These are phyloP conservation scores for Fregetta grallaria DNA, from an alignment of 2,113 vertebrate genomes.

Conservation along the genomic window DNA sequence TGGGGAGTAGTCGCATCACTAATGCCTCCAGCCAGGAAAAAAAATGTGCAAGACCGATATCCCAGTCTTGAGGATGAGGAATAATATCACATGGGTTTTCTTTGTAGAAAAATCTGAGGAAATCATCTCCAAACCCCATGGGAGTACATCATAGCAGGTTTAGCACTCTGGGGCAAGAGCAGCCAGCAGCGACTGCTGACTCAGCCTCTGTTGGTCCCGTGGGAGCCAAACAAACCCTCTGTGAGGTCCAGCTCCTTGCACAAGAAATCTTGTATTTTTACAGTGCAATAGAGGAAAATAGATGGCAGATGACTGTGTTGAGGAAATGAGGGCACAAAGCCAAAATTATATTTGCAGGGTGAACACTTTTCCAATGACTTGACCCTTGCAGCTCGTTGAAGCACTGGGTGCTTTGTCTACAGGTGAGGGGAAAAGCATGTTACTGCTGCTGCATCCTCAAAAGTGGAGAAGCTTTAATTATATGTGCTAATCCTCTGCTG, in stretches of 20 bases:
- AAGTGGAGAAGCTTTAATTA: neutral
- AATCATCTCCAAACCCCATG: rapidly evolving
- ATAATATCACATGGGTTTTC: neutral
- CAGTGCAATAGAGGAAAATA: neutral
- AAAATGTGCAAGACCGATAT: neutral
- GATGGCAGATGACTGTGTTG: rapidly evolving
- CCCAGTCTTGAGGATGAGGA: neutral
- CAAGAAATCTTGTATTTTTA: neutral
- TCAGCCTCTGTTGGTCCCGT: rapidly evolving
- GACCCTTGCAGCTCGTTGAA: neutral
- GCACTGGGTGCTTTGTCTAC: neutral
- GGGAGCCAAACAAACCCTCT: neutral
- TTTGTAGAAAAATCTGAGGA: neutral
- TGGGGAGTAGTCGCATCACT: rapidly evolving
- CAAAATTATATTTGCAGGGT: neutral
- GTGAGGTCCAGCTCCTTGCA: neutral
- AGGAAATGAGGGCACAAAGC: neutral
- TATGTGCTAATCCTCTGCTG: rapidly evolving
- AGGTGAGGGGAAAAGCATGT: neutral
- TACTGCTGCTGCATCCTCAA: neutral
- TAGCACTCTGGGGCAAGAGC: neutral
- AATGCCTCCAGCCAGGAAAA: neutral
- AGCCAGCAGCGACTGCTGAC: too few relatives aligned
- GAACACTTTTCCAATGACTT: rapidly evolving
- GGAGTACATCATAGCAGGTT: neutral